These are phyloP conservation scores for Malacoctenus gilli DNA, from an alignment of 2,797 vertebrate species.

Conservation along the genomic window DNA sequence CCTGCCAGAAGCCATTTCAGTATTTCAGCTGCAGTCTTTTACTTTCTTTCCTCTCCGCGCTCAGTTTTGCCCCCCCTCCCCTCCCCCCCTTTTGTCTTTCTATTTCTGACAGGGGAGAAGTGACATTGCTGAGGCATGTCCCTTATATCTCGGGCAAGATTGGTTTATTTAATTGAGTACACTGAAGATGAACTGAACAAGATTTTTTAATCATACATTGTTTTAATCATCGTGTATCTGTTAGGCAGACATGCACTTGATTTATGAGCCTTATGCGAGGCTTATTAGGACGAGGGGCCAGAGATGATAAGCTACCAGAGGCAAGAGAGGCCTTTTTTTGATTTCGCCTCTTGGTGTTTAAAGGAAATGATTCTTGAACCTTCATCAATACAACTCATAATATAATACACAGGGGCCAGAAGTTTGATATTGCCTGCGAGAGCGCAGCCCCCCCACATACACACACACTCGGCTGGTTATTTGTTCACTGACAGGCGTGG, in stretches of 20 bases:
- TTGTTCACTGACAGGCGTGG: conserved; percentile 23
- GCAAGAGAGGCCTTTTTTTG: conserved; percentile 36
- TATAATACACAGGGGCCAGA: conserved; percentile 17
- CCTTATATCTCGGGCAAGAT: conserved; percentile 44
- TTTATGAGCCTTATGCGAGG: conserved; percentile 66
- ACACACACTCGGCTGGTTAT: conserved; percentile 17
- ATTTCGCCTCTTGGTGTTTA: conserved; percentile 41
- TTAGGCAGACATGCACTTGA: conserved; percentile 65
- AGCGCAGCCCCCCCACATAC: conserved; percentile 11
- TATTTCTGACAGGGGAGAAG: conserved; percentile 39
- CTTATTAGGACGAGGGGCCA: conserved; percentile 50
- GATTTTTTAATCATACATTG: conserved; percentile 67
- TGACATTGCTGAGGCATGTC: conserved; percentile 42
- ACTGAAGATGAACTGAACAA: conserved; percentile 63
- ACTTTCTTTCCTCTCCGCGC: conserved; percentile 33
- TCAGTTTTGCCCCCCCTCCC: conserved; percentile 12
- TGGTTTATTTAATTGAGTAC: conserved; percentile 60
- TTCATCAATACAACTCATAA: conserved; percentile 47
- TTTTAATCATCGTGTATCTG: conserved; percentile 73
- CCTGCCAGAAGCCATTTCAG: conserved; percentile 55
- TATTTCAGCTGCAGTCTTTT: conserved; percentile 58
- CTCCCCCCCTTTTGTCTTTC: conserved; percentile 9
- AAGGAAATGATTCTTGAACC: conserved; percentile 63
- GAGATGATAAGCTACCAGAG: conserved; percentile 51
- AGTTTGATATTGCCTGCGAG: conserved; percentile 44